Evolutionary conservation across 2,888 invertebrate genomes (phyloP), one percentile per base, ranked within the genome.

Genomic region (Eupithecia exiguata): DNA sequence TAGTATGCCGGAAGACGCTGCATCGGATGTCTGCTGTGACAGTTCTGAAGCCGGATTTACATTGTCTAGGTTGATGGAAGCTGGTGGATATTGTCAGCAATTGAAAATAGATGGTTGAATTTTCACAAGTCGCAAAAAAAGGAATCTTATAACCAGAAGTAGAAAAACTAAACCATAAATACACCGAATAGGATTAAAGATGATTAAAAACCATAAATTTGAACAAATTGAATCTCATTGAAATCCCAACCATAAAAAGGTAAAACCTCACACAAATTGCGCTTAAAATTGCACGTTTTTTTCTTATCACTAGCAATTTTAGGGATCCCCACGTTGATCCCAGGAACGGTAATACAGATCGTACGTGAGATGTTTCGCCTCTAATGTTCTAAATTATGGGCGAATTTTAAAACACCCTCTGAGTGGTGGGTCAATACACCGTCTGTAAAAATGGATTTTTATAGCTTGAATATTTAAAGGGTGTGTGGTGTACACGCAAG

Each of bases 331-430:
- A 84, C 85, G 78, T 80, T 82, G 84, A 84, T 84, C 88, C 87
- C 86, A 81, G 84, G 89, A 89, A 86, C 83, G 88, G 91, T 87
- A 89, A 92, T 92, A 90, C 89, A 91, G 93, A 93, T 93, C 84
- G 91, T 87, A 93, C 93, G 93, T 94, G 93, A 92, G 92, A 93
- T 93, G 87, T 81, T 88, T 87, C 75, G 77, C 81, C 79, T 82
- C 80, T 88, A 89, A 85, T 85, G 81, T 81, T 88, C 85, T 88
- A 86, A 91, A 88, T 90, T 90, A 92, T 88, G 87, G 83, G 80
- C 82, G 85, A 87, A 89, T 91, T 91, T 92, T 89, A 89, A 91
- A 88, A 84, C 83, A 81, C 81, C 76, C 70, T 38, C 74, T 77
- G 74, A 74, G 71, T 79, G 78, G 78, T 78, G 80, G 81, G 81